Evolutionary conservation across 1,140 invertebrate genomes (phyloP), one percentile per base, ranked within the genome.

Genomic region (Dendrolimus punctatus): DNA sequence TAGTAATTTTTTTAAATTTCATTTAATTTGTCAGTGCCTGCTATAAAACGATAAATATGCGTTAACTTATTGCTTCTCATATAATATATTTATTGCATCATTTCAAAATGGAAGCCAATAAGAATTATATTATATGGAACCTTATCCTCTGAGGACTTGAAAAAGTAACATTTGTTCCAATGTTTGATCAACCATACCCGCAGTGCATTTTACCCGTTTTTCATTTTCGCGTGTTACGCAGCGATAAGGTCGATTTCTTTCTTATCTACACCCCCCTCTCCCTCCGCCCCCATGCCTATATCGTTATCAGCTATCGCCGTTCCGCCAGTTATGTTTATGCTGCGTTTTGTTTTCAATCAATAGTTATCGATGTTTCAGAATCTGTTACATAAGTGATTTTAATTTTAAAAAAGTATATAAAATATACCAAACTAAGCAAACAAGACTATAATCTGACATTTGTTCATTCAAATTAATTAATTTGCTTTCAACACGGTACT

Each of bases 331-430:
- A 23, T 23, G 23, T 23, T 58, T 52, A 58, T 51, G 53, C 46
- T 53, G 39, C 51, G 62, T 52, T 60, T 70, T 65, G 59, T 58
- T 68, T 68, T 64, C 66, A 63, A 71, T 66, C 66, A 62, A 60
- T 60, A 57, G 40, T 51, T 49, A 58, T 44, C 51, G 40, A 45
- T 46, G n/a, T 37, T 57, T 50, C 23, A 6, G 36, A 10, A 38
- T 8, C 41, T 6, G 40, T 23, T 40, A 23, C 23, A 23, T 23
- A 23, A 23, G 23, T 23, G 23, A 3, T 23, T 23, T 23, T 23
- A 23, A 23, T 2, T n/a, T n/a, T 23, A 23, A 23, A 1, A 23
- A 23, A 23, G 1, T 23, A 23, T 23, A 23, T n/a, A 23, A 23
- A 23, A 23, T 23, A 23, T 3, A 23, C 23, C 23, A 3, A 23